Conservation (phyloP, 2,797 vertebrate genomes). For the Calcarius lapponicus region DNA sequence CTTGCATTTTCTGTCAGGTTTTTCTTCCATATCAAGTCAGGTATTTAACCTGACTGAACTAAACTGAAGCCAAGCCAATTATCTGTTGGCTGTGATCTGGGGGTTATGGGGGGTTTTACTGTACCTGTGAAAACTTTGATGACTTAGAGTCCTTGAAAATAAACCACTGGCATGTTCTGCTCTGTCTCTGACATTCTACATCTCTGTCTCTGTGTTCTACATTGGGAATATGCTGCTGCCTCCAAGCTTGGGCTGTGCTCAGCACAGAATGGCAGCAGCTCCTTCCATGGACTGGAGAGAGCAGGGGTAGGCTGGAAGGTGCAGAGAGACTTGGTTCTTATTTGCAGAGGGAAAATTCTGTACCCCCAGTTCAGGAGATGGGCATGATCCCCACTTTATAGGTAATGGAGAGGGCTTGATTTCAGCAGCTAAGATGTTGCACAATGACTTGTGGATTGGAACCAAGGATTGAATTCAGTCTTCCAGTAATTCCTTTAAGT, state of each 20-base stretch:
- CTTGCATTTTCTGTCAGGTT: not conserved
- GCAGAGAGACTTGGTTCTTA: not conserved
- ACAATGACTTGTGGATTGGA: slow-evolving; percentile 35
- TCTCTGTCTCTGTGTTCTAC: not conserved
- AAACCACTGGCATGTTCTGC: not conserved
- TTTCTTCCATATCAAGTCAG: not conserved
- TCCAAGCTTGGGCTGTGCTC: not conserved
- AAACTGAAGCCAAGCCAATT: not conserved
- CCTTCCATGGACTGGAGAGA: not conserved
- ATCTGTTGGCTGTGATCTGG: not conserved
- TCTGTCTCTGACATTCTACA: not conserved
- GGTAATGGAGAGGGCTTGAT: not conserved
- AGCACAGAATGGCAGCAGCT: not conserved
- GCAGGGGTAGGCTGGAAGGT: not conserved
- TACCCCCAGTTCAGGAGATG: not conserved
- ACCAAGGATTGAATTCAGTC: slow-evolving; percentile 41
- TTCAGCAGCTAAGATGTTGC: not conserved
- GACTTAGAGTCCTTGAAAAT: not conserved
- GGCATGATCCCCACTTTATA: not conserved
- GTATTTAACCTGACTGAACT: not conserved
- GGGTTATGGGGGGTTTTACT: not conserved
- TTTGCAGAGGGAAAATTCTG: not conserved
- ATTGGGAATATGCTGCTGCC: not conserved
- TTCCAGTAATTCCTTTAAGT: slow-evolving; percentile 65
- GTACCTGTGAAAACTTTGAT: not conserved